phyloP scores from a whole-genome alignment of 2,888 invertebrate genomes.

The Nasonovia ribisnigri region DNA sequence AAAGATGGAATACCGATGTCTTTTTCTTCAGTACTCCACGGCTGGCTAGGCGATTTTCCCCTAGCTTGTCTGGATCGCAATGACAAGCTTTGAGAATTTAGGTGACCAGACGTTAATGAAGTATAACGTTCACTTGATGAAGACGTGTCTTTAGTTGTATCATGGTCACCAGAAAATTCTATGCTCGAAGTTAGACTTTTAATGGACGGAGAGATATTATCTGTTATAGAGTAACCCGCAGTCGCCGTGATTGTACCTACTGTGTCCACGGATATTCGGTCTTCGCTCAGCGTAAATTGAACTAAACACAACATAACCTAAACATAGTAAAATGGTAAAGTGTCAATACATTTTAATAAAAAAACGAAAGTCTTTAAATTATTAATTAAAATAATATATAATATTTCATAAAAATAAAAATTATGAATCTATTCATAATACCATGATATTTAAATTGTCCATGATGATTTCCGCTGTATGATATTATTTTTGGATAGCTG shows the following conservation, averaged over 20 bases:
- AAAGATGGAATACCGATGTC: background rate
- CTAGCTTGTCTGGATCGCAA: slow-evolving; percentile 48
- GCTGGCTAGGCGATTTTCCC: slow-evolving; percentile 16
- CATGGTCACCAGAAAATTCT: slow-evolving; percentile 13
- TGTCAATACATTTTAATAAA: background rate
- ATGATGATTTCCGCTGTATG: background rate
- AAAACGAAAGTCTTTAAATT: background rate
- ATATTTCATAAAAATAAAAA: background rate
- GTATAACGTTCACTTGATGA: slow-evolving; percentile 28
- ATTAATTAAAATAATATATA: background rate
- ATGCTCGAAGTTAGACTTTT: slow-evolving; percentile 13
- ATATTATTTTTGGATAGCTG: background rate
- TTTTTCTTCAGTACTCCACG: slow-evolving; percentile 49
- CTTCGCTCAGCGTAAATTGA: slow-evolving; percentile 26
- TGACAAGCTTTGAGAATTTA: slow-evolving; percentile 26
- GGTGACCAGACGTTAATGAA: background rate
- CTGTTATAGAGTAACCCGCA: slow-evolving; percentile 52
- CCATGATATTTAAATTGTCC: slow-evolving; percentile 35
- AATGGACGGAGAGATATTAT: slow-evolving; percentile 17
- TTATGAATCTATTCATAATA: background rate
- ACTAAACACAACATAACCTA: slow-evolving; percentile 43
- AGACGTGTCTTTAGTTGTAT: background rate
- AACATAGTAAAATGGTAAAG: background rate
- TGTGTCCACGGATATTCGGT: slow-evolving; percentile 55
- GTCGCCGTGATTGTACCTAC: slow-evolving; percentile 57